Base-by-base conservation (phyloP, 2,888 invertebrate genomes). In the Tanypteryx hageni region DNA sequence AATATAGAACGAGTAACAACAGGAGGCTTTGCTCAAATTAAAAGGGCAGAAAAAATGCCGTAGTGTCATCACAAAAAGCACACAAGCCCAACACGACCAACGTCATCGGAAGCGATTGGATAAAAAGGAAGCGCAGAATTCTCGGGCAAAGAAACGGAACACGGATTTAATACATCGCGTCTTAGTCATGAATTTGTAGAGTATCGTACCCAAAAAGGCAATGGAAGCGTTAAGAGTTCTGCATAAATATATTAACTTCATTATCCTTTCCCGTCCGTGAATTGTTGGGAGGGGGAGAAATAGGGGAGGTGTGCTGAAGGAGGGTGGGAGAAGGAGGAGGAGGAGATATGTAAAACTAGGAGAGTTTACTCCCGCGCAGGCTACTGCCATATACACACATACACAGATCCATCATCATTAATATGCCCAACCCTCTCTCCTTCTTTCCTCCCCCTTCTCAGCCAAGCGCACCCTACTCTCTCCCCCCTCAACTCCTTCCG, bases 351-450 rank as follows among this genome's bases (percentile, higher is more conserved):
- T 27, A 76, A 76, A 76, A 76, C 27, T n/a, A 57, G 84, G 18
- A 10, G 85, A 57, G 56, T 85, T 16, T 8, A 11, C 84, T 4
- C 10, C 84, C 84, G 57, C 13, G 14, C 16, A 85, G n/a, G n/a
- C 85, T 85, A 22, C 85, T 57, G 85, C 58, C 85, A 85, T 85
- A 58, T 57, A 85, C 85, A 85, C 86, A 86, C 61, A 82, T 13
- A 58, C 56, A 4, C 89, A 68, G 13, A 64, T 56, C 10, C 64
- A 44, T 64, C 85, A 57, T 57, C 85, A 10, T n/a, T 68, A 64
- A 86, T 86, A 61, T 31, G 59, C 10, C 59, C 86, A 58, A 16
- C 14, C 86, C 64, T 18, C 1, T 18, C 13, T 61, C 2, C 13
- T n/a, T 44, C 31, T 56, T 3, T 18, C 56, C n/a, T 5, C 4